Percentiles rank a stretch among this genome's conserved stretches.
These are phyloP conservation scores for Sycobia sp. DNA, from an alignment of 1,140 invertebrate species.

Conservation along the genomic window DNA sequence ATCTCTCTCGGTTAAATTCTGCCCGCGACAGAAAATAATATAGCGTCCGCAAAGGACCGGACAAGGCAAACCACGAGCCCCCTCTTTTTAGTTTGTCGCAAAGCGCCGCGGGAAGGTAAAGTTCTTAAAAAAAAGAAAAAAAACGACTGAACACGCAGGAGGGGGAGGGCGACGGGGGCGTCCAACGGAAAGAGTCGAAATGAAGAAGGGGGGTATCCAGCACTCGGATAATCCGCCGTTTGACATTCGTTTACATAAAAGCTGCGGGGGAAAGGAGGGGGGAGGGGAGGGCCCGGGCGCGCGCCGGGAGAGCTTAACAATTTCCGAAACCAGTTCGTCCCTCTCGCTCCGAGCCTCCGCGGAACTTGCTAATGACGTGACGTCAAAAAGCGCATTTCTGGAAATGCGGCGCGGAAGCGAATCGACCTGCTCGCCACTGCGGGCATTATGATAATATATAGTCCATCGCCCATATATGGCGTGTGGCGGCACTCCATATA, in stretches of 20 bases:
- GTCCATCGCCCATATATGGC: too few relatives aligned
- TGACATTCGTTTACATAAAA: slow-evolving; percentile 24
- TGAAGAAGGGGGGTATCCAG: not conserved
- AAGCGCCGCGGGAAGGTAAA: slow-evolving; percentile 3
- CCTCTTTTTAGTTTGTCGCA: not conserved
- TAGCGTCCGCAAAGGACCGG: not conserved
- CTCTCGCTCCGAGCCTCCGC: slow-evolving; percentile 8
- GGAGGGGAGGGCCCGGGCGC: too few relatives aligned
- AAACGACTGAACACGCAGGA: not conserved
- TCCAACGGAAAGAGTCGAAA: not conserved
- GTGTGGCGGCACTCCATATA: too few relatives aligned
- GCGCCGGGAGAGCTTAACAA: not conserved
- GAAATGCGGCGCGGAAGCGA: slow-evolving; percentile 29
- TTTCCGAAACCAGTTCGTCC: slow-evolving; percentile 21
- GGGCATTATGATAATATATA: too few relatives aligned
- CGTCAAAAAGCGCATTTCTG: slow-evolving; percentile 27
- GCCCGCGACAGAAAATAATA: not conserved
- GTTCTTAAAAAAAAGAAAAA: too few relatives aligned
- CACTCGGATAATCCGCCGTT: not conserved
- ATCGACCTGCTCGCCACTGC: too few relatives aligned
- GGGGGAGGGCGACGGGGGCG: not conserved
- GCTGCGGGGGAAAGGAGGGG: too few relatives aligned
- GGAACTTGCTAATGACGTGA: slow-evolving; percentile 27
- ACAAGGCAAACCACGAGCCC: not conserved
- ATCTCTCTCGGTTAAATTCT: slow-evolving; percentile 17